Conservation (phyloP, 2,797 vertebrate genomes). For the Muscicapa striata region DNA sequence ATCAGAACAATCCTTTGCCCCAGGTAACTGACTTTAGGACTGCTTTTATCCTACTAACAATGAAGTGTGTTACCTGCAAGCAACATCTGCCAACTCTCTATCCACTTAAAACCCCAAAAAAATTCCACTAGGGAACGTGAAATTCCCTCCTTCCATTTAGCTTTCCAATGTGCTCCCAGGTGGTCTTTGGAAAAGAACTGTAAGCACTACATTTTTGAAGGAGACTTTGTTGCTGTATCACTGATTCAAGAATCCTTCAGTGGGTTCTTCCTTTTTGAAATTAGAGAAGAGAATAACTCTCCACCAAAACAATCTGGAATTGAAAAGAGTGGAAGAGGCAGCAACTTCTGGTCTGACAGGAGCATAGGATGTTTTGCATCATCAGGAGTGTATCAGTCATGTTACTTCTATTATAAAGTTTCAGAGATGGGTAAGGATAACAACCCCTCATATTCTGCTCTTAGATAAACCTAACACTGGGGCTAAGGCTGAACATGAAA, state of each 20-base stretch:
- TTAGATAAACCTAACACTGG: background rate
- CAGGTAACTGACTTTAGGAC: background rate
- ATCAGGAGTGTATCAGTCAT: rapidly evolving
- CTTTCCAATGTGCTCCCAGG: background rate
- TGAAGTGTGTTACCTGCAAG: background rate
- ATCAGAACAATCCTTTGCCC: background rate
- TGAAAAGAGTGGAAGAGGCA: background rate
- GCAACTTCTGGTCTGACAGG: background rate
- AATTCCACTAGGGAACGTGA: rapidly evolving
- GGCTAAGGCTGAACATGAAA: background rate
- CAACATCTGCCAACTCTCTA: background rate
- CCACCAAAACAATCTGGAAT: background rate
- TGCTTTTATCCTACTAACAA: background rate
- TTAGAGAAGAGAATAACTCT: background rate
- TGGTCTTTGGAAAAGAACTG: background rate
- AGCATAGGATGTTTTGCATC: background rate
- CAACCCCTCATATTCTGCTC: background rate
- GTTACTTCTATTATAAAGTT: background rate
- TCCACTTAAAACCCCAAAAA: background rate
- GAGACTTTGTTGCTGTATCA: background rate
- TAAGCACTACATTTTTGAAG: background rate
- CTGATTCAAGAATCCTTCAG: background rate
- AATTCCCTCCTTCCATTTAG: background rate
- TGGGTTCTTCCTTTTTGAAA: background rate
- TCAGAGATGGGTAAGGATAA: background rate